Evolutionary conservation across 2,888 invertebrate genomes (phyloP), one percentile per base, ranked within the genome.

Genomic region (Rotaria socialis): DNA sequence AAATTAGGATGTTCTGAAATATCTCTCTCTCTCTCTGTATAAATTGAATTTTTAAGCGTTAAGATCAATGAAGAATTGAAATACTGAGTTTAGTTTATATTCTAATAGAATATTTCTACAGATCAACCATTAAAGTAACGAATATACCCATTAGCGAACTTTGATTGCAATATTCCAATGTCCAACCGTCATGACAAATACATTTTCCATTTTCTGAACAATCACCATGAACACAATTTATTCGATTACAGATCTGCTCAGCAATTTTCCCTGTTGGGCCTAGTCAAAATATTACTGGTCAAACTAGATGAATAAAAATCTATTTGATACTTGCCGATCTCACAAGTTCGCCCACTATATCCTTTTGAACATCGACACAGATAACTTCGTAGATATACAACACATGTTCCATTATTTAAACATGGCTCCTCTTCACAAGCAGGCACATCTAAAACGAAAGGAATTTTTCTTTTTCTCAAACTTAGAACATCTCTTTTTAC

Each of bases 351-450:
- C 35, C 87, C 87, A n/a, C 56, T 60, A 84, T 85, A 87, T 19
- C 87, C 87, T 27, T 85, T 84, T 5, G n/a, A 52, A 84, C 87
- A 87, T 74, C 60, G 85, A 55, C 87, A 87, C 24, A 58, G 16
- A 84, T 85, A 87, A 84, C 80, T 75, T 8, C 84, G 80, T 24
- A 60, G 47, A 50, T 85, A 60, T 52, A 85, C 74, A 67, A 52
- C 60, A 67, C 87, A 87, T 52, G 80, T 85, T 4, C 87, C 87
- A 50, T 60, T 50, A 43, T 87, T 85, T 24, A 85, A 85, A 74
- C 87, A 87, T 35, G 87, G 87, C 35, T 84, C 11, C 60, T 85
- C 84, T 43, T 55, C 84, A 87, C 87, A 87, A 35, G 87, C 85
- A 84, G 58, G 80, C 24, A 80, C 47, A 47, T 80, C 80, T 80